Evolutionary conservation across 2,797 vertebrate species (phyloP), one percentile per base, ranked within the genome.

Genomic region (Sparus aurata): DNA sequence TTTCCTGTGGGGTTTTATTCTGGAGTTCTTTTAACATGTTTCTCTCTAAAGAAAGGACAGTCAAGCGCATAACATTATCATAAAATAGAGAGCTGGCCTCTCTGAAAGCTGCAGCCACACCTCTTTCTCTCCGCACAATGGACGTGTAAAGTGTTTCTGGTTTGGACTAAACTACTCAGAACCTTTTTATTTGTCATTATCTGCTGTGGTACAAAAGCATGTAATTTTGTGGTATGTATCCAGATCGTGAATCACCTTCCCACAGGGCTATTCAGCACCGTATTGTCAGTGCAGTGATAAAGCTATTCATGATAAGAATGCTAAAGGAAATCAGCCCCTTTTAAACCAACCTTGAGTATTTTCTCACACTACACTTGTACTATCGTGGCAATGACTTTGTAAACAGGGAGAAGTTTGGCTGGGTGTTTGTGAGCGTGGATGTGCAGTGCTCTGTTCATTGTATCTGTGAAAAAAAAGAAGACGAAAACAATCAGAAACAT

Each of bases 221-320:
- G 83, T 85, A 45, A 82, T 85, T 81, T 77, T 80, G 68, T 64
- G 73, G 49, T 79, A 55, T 75, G 78, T 67, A 87, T 92, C 84
- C 84, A 80, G 77, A 77, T 85, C 2, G 71, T 80, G 77, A 75
- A 84, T 89, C 79, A 85, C 90, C 85, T 88, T 87, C 75, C 82
- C 80, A 79, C 74, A 66, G 83, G 30, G 84, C 82, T 80, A 63
- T 91, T 87, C 70, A 62, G 66, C 69, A 70, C 38, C 34, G 67
- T 79, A 84, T 87, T 88, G 74, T 85, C 71, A 78, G 80, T 57
- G 60, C 68, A 65, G 61, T 64, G 84, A 92, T 89, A 87, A 86
- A 85, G 78, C 76, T 79, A 70, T 62, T 75, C 71, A 85, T 84
- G 89, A 89, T 88, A 89, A 88, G 75, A 85, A 78, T 65, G 73